These are phyloP conservation scores for Emmelina monodactyla DNA, from an alignment of 2,888 invertebrate genomes.

Conservation along the genomic window DNA sequence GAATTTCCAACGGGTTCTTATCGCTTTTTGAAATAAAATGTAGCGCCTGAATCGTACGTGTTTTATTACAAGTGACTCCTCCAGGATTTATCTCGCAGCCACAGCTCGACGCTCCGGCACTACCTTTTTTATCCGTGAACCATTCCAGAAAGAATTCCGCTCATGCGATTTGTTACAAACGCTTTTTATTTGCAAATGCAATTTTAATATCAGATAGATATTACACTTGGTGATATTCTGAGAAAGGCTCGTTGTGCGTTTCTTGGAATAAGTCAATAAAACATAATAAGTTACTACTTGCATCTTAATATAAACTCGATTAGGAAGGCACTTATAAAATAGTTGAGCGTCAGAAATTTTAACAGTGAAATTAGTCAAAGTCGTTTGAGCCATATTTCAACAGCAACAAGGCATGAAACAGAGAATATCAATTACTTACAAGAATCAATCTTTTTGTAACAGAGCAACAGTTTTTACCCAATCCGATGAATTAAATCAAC, in stretches of 20 bases:
- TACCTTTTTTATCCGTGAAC: slow-evolving; percentile 34
- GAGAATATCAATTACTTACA: too few species aligned
- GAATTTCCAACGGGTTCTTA: slow-evolving; percentile 63
- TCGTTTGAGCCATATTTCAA: too few species aligned
- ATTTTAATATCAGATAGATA: slow-evolving; percentile 11
- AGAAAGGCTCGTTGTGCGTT: not conserved
- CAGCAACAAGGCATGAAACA: too few species aligned
- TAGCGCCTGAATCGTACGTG: slow-evolving; percentile 56
- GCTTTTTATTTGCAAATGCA: slow-evolving; percentile 12
- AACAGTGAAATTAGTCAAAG: slow-evolving; percentile 8
- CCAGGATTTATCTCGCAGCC: slow-evolving; percentile 58
- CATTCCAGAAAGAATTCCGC: slow-evolving; percentile 39
- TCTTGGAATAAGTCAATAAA: slow-evolving; percentile 1
- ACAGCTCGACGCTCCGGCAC: slow-evolving; percentile 24
- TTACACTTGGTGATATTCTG: not conserved
- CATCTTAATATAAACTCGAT: not conserved
- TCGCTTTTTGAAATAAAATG: slow-evolving; percentile 65
- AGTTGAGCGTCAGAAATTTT: not conserved
- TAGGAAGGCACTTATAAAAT: not conserved
- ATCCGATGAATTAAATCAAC: not conserved
- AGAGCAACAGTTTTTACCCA: too few species aligned
- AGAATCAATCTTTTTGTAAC: too few species aligned
- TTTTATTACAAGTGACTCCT: slow-evolving; percentile 59
- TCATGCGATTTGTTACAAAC: slow-evolving; percentile 32
- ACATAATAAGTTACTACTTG: not conserved